Percentiles rank a stretch among this genome's conserved stretches.
These are phyloP conservation scores for Bombus superbus DNA, from an alignment of 1,140 invertebrate species.

Conservation along the genomic window DNA sequence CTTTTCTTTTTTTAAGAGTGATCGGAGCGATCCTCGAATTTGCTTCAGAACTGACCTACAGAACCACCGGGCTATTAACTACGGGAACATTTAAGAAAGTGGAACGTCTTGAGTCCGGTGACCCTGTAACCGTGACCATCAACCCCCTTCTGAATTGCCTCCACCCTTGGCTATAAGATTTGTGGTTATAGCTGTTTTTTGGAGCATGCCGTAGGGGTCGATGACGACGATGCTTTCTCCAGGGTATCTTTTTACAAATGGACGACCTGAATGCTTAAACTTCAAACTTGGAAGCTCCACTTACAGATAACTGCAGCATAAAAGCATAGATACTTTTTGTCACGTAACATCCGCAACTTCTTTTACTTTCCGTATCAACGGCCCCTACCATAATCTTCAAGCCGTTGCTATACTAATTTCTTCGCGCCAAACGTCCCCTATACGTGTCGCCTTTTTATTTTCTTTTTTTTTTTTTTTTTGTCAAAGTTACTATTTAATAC, in stretches of 20 bases:
- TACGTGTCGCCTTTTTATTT: too few species aligned
- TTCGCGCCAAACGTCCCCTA: neutral
- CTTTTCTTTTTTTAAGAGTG: neutral
- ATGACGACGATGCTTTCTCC: conserved; percentile 47
- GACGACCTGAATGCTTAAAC: neutral
- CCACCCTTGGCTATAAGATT: conserved; percentile 66
- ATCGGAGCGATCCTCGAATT: neutral
- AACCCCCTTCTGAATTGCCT: conserved; percentile 49
- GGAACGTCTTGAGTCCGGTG: conserved; percentile 49
- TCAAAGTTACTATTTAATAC: neutral
- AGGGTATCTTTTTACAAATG: conserved; percentile 17
- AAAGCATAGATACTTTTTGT: neutral
- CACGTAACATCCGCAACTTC: neutral
- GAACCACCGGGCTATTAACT: conserved; percentile 14
- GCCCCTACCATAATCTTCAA: neutral
- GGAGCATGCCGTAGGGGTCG: conserved; percentile 62
- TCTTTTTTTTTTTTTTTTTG: neutral
- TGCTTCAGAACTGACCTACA: conserved; percentile 50
- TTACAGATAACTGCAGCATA: neutral
- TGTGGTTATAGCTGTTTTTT: conserved; percentile 69
- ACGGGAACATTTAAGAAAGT: conserved; percentile 54
- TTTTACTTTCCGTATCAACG: neutral
- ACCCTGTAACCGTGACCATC: conserved; percentile 66
- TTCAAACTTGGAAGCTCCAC: neutral
- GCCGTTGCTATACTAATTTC: neutral